Evolutionary conservation across 2,888 invertebrate genomes (phyloP).

Genomic region (Caenorhabditis becei): DNA sequence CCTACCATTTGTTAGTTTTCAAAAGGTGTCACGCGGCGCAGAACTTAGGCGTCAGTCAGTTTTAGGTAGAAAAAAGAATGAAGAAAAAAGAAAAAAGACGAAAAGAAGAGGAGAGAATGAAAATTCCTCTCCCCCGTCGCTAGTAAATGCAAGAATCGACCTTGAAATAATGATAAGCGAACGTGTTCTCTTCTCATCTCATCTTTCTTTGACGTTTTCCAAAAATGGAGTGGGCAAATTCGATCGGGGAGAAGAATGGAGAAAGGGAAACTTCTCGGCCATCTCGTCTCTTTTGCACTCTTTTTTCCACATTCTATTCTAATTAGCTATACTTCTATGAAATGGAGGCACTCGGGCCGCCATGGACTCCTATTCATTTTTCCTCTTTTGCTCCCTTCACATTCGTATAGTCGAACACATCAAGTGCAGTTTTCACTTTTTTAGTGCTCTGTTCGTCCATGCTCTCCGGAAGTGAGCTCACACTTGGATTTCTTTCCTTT

Average conservation of each 20-base stretch:
- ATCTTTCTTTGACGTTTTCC: too few species aligned
- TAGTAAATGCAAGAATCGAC: background rate
- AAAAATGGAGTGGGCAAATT: background rate
- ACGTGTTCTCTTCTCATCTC: background rate
- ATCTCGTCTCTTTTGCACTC: background rate
- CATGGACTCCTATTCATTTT: background rate
- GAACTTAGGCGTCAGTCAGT: too few species aligned
- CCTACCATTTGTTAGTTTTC: too few species aligned
- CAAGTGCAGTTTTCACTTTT: constrained; percentile 6
- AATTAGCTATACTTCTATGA: constrained; percentile 8
- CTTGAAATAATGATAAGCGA: constrained; percentile 9
- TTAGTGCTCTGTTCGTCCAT: background rate
- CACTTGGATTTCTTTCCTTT: too few species aligned
- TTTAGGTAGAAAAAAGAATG: too few species aligned
- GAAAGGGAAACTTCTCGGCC: background rate
- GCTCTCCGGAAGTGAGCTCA: background rate
- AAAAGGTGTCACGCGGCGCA: too few species aligned
- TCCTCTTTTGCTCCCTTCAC: background rate
- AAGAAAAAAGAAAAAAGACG: background rate
- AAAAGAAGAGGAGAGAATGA: too few species aligned
- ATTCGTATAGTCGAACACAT: constrained; percentile 1
- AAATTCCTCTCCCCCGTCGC: background rate
- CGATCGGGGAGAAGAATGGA: background rate
- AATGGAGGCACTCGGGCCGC: constrained; percentile 1
- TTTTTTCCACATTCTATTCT: background rate